Percentiles rank a stretch among this genome's conserved stretches.
phyloP scores from a whole-genome alignment of 2,113 vertebrate genomes.

The crab-eating macaque (Macaca fascicularis) region DNA sequence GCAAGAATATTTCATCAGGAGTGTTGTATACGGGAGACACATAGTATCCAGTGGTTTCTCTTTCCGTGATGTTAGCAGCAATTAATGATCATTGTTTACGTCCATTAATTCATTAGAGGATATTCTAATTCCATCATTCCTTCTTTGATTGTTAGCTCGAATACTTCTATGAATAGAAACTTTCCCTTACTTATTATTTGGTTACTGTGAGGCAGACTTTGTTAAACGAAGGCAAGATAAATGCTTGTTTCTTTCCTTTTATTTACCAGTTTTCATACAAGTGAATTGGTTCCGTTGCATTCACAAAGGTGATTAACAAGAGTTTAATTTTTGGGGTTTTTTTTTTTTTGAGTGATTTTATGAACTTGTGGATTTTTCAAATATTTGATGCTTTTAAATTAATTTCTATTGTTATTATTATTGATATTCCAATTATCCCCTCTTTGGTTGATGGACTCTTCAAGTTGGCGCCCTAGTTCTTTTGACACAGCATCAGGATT shows the following conservation, averaged over 20 bases:
- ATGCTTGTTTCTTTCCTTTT: conserved; percentile 1
- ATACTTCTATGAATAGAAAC: background rate
- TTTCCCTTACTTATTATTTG: background rate
- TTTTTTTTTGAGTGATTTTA: background rate
- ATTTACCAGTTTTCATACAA: conserved; percentile 10
- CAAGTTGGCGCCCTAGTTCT: background rate
- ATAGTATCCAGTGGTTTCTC: background rate
- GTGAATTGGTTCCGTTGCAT: background rate
- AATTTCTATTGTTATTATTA: background rate
- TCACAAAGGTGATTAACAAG: background rate
- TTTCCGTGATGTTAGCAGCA: background rate
- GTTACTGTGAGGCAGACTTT: background rate
- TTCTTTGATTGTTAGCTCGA: conserved; percentile 8
- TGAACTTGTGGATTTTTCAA: background rate
- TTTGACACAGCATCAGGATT: background rate
- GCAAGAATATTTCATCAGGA: conserved; percentile 22
- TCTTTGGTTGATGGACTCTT: background rate
- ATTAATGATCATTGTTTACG: background rate
- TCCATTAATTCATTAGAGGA: background rate
- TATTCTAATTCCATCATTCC: background rate
- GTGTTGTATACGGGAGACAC: background rate
- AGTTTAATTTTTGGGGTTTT: background rate
- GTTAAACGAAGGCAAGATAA: conserved; percentile 8
- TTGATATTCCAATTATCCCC: background rate
- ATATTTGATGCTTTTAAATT: background rate